Evolutionary conservation across 2,113 vertebrate species (phyloP), one percentile per base, ranked within the genome.

Genomic region (Zosterops hypoxanthus): DNA sequence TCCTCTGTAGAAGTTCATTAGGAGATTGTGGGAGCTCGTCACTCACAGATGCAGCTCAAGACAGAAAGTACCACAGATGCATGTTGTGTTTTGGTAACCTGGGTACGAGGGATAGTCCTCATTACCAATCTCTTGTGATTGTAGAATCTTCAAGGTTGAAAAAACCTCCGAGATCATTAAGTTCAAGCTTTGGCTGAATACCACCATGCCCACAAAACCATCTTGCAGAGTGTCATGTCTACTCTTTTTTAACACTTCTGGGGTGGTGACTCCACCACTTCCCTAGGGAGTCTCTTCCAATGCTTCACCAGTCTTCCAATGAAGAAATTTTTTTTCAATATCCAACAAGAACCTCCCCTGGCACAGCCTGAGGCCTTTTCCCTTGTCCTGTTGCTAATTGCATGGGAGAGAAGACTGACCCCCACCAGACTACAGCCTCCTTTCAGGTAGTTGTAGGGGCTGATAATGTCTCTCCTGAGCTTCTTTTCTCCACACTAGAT

Each of bases 381-480:
- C 29, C 20, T 59, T 75, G 7, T 68, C 23, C 10, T 76, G 5
- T 26, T 0, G 0, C n/a, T 89, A 25, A 5, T 41, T 60, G 21
- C 39, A 24, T 82, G 6, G 29, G 20, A 68, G 39, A 68, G 39
- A 26, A 44, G 12, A 68, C 10, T 1, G 1, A 36, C 19, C 2
- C 12, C 5, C 12, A 59, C 14, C 39, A 28, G 60, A 33, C 5
- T 28, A 24, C 6, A 59, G 8, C 33, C 5, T 60, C 33, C 53
- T 68, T 75, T 46, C 53, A 29, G 11, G 13, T 29, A 29, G 20
- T 41, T 61, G 24, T 8, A 41, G 39, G n/a, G 6, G 46, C 13
- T n/a, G 36, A n/a, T 60, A 31, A 14, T n/a, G 24, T 55, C 6
- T 76, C 25, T 61, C 8, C 20, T 47, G 20, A 60, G 28, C 46